phyloP scores from a whole-genome alignment of 2,113 vertebrate genomes.

The Epinephelus fuscoguttatus region DNA sequence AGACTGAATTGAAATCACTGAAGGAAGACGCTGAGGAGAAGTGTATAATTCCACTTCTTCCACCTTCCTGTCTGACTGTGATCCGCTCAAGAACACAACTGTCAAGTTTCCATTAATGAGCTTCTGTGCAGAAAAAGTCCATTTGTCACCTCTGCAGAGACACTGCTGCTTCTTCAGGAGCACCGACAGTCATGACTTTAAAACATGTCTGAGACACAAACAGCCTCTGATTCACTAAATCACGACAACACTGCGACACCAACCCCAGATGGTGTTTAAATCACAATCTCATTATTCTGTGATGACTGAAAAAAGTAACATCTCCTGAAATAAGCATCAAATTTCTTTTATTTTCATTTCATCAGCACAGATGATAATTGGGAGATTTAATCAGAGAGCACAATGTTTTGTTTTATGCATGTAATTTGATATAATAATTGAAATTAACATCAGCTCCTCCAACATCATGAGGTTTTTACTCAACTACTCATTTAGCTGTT shows the following conservation, averaged over 20 bases:
- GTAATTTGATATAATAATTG: background rate
- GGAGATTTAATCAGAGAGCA: background rate
- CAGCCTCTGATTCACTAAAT: background rate
- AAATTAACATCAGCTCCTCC: background rate
- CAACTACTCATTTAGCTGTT: background rate
- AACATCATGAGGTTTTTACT: slow-evolving; percentile 5
- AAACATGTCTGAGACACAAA: background rate
- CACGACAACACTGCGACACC: background rate
- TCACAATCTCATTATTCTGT: background rate
- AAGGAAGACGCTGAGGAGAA: background rate
- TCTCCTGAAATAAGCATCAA: background rate
- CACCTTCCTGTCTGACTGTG: background rate
- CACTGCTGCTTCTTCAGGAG: background rate
- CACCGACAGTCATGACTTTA: background rate
- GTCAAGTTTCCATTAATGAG: slow-evolving; percentile 14
- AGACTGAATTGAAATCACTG: background rate
- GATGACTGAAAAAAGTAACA: slow-evolving; percentile 5
- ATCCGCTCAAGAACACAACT: background rate
- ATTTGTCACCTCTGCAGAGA: background rate
- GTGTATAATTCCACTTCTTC: background rate
- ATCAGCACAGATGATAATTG: background rate
- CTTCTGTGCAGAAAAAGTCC: background rate
- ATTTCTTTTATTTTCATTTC: background rate
- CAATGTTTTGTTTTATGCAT: background rate
- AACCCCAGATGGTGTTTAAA: background rate